A percentile compares a stretch with the other conserved stretches of the same genome.
Conservation (phyloP, 2,113 vertebrate species). For the Ia io region DNA sequence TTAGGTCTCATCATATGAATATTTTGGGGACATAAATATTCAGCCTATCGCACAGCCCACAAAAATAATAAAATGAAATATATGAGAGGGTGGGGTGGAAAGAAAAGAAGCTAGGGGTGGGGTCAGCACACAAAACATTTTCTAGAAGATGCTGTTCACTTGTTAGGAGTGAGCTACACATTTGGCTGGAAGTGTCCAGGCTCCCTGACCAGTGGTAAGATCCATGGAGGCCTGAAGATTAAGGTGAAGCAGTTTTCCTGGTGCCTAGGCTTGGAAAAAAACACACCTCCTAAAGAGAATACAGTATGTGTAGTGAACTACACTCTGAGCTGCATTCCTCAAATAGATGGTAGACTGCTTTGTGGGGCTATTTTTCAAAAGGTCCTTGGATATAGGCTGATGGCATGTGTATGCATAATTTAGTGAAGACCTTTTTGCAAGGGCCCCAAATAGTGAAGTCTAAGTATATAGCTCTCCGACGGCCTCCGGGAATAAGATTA, state of each 20-base stretch:
- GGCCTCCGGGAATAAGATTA: neutral
- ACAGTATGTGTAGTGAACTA: neutral
- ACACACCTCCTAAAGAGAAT: neutral
- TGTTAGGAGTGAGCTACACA: neutral
- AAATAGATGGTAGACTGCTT: neutral
- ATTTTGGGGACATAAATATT: neutral
- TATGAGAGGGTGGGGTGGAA: neutral
- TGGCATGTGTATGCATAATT: neutral
- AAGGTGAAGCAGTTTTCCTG: neutral
- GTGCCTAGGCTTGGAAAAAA: neutral
- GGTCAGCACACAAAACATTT: neutral
- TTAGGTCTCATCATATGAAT: neutral
- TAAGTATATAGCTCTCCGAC: neutral
- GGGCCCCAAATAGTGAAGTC: neutral
- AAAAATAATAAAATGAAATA: neutral
- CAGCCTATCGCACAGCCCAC: neutral
- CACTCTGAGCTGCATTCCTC: neutral
- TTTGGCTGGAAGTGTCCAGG: neutral
- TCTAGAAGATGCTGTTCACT: neutral
- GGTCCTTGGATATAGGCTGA: neutral
- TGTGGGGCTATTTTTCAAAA: neutral
- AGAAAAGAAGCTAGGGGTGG: neutral
- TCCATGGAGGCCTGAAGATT: neutral
- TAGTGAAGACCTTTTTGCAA: conserved; percentile 37
- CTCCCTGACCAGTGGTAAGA: neutral